These are phyloP conservation scores for Scomber japonicus DNA, from an alignment of 2,113 vertebrate genomes.

Conservation along the genomic window DNA sequence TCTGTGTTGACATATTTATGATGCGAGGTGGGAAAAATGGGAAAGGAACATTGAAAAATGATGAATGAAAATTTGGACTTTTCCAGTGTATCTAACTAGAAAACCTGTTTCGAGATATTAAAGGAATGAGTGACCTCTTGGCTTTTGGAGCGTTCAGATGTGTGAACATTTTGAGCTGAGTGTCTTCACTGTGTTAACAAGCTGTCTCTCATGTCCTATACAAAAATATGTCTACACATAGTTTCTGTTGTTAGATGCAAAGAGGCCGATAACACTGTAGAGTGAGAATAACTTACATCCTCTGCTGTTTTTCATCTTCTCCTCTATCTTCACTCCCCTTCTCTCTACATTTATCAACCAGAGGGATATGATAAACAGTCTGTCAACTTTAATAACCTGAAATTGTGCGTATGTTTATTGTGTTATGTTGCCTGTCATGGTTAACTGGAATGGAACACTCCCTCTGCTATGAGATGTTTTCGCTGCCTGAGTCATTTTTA, in stretches of 20 bases:
- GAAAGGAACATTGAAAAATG: neutral
- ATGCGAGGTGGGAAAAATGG: neutral
- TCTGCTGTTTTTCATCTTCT: neutral
- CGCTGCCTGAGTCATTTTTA: constrained; percentile 8
- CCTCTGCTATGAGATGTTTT: constrained; percentile 17
- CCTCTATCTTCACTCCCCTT: neutral
- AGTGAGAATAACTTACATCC: neutral
- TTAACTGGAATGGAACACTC: constrained; percentile 7
- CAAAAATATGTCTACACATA: neutral
- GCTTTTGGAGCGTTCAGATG: neutral
- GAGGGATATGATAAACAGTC: constrained; percentile 32
- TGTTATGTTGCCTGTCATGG: constrained; percentile 19
- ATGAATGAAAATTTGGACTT: neutral
- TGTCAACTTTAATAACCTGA: constrained; percentile 34
- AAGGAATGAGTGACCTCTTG: neutral
- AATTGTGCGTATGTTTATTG: constrained; percentile 27
- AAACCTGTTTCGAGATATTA: constrained; percentile 19
- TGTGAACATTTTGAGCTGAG: neutral
- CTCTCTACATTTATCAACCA: constrained; percentile 6
- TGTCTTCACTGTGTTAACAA: neutral
- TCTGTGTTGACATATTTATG: too few relatives aligned
- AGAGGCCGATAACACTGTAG: neutral
- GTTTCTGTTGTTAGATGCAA: neutral
- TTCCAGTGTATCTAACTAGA: neutral
- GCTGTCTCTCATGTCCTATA: neutral